phyloP scores from a whole-genome alignment of 2,888 invertebrate genomes.

The Sesia bembeciformis region DNA sequence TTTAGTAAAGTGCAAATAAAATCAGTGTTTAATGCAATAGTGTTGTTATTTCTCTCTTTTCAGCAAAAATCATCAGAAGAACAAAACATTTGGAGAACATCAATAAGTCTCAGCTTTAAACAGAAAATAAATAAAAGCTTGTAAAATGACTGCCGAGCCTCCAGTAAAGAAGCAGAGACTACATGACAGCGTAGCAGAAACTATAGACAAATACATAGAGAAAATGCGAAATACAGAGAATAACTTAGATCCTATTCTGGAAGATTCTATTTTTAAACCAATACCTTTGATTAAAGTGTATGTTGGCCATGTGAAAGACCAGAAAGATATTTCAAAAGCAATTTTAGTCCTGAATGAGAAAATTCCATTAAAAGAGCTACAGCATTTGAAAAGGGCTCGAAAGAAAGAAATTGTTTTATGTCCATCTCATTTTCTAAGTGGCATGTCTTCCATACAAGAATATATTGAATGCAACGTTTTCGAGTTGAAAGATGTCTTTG shows the following conservation, averaged over 20 bases:
- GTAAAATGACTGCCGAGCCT: conserved; percentile 24
- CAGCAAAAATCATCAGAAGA: conserved; percentile 20
- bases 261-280: conserved; percentile 63
- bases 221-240: conserved; percentile 24
- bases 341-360: conserved; percentile 74
- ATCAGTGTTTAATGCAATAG: conserved; percentile 44
- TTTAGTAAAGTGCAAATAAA: neutral
- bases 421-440: conserved; percentile 34
- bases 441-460: conserved; percentile 38
- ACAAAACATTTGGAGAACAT: neutral
- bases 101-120: neutral
- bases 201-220: conserved; percentile 27
- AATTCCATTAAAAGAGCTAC: conserved; percentile 75
- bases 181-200: conserved; percentile 6
- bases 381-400: conserved; percentile 83
- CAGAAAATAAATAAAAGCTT: neutral
- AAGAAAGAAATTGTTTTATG: conserved; percentile 74
- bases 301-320: conserved; percentile 75
- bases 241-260: conserved; percentile 67
- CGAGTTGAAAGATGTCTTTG: conserved; percentile 59
- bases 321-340: conserved; percentile 76
- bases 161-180: conserved; percentile 33
- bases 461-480: conserved; percentile 53
- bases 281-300: conserved; percentile 73
- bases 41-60: conserved; percentile 51